Conservation (phyloP, 2,113 vertebrate genomes). For the Centropus unirufus region DNA sequence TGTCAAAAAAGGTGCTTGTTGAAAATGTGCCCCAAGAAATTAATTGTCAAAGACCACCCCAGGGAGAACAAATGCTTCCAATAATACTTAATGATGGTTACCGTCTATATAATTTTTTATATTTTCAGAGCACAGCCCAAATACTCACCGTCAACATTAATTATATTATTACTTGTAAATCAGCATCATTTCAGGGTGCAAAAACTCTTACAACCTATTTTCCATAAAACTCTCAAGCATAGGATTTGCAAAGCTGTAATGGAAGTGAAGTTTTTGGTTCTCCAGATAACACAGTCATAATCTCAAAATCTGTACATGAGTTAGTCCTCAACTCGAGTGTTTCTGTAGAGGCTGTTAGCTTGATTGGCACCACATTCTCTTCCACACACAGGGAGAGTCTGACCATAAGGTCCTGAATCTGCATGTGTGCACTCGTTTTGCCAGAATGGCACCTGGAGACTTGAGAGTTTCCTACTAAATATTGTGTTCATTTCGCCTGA, state of each 20-base stretch:
- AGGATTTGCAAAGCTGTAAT: not conserved
- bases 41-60: not conserved
- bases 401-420: not conserved
- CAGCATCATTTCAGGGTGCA: not conserved
- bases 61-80: slow-evolving; percentile 7
- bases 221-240: not conserved
- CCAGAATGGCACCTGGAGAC: not conserved
- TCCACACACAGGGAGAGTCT: not conserved
- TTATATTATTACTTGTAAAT: not conserved
- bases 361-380: not conserved
- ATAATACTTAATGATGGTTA: not conserved
- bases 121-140: slow-evolving; percentile 11
- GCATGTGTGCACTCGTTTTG: accelerated
- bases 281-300: not conserved
- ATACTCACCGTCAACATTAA: not conserved
- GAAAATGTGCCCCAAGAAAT: not conserved
- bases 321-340: not conserved
- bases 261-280: not conserved
- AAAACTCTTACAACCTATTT: not conserved
- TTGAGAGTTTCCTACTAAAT: not conserved
- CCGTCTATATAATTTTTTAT: not conserved
- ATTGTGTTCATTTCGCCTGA: not conserved
- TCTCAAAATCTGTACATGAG: not conserved
- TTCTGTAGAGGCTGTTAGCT: slow-evolving; percentile 10
- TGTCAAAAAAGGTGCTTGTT: not conserved